A percentile compares a stretch with the other conserved stretches of the same genome.
phyloP scores from a whole-genome alignment of 2,888 invertebrate genomes.

The Panorpa germanica region DNA sequence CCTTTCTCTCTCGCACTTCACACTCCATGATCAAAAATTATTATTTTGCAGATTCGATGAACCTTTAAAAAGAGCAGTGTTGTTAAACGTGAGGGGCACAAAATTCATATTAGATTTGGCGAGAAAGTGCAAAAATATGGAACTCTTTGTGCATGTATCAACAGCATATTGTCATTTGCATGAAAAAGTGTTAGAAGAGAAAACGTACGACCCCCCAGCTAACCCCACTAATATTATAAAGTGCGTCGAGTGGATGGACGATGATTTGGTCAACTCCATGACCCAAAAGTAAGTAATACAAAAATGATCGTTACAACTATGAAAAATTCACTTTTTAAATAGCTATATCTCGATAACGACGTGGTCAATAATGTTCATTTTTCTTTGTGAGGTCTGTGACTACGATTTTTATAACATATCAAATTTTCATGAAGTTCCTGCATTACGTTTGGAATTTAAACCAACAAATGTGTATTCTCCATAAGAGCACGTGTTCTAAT shows the following conservation, averaged over 20 bases:
- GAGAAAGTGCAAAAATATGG: conserved; percentile 52
- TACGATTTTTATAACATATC: too few species aligned
- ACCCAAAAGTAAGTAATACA: conserved; percentile 31
- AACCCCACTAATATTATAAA: conserved; percentile 57
- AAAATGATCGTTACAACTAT: background rate
- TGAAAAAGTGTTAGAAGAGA: conserved; percentile 62
- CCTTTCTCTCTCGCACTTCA: conserved; percentile 17
- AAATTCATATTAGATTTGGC: conserved; percentile 72
- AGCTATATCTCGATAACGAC: too few species aligned
- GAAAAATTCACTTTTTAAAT: too few species aligned
- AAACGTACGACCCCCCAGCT: conserved; percentile 68
- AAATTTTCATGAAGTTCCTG: too few species aligned
- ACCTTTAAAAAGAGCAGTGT: conserved; percentile 68
- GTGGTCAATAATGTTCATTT: too few species aligned
- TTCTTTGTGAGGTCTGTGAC: too few species aligned
- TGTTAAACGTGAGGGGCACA: conserved; percentile 84
- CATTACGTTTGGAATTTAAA: too few species aligned
- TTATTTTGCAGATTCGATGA: conserved; percentile 71
- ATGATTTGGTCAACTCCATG: conserved; percentile 43
- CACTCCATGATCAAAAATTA: conserved; percentile 28
- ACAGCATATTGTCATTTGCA: conserved; percentile 85
- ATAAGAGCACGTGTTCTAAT: too few species aligned
- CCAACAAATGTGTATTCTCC: too few species aligned
- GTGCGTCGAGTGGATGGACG: conserved; percentile 60
- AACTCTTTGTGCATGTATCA: conserved; percentile 63